Percentiles rank a stretch among this genome's conserved stretches.
Conservation (phyloP, 2,113 vertebrate species). For the Octodon degus region DNA sequence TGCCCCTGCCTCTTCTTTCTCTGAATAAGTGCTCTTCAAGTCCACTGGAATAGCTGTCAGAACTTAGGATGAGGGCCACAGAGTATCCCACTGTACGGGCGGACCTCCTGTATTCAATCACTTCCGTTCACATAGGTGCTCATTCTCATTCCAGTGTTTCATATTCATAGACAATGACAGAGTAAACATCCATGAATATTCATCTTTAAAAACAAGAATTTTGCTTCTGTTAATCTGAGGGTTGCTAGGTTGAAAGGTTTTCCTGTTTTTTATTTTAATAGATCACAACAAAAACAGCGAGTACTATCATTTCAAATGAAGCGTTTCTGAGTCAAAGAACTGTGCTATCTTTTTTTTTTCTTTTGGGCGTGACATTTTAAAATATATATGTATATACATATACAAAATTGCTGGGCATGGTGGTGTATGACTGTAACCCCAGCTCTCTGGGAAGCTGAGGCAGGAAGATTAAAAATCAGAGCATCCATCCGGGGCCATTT, state of each 20-base stretch:
- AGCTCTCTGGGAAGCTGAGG: not conserved
- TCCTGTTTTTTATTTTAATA: slow-evolving; percentile 16
- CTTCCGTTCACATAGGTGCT: not conserved
- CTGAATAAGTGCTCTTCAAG: slow-evolving; percentile 8
- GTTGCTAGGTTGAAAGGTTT: not conserved
- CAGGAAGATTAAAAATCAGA: not conserved
- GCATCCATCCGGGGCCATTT: not conserved
- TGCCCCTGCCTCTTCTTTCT: not conserved
- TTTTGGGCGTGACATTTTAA: not conserved
- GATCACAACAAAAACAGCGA: slow-evolving; percentile 3
- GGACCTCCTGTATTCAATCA: not conserved
- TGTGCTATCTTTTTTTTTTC: slow-evolving; percentile 5
- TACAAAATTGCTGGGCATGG: not conserved
- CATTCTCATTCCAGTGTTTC: slow-evolving; percentile 20
- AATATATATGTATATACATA: not conserved
- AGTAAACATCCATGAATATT: not conserved
- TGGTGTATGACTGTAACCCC: not conserved
- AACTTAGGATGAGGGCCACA: not conserved
- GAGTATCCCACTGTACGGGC: not conserved
- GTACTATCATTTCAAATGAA: slow-evolving; percentile 47
- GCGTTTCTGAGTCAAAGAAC: not conserved
- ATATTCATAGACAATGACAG: not conserved
- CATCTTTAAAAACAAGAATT: slow-evolving; percentile 8
- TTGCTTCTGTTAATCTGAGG: slow-evolving; percentile 8
- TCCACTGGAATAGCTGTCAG: not conserved